A percentile compares a stretch with the other conserved stretches of the same genome.
Conservation (phyloP, 2,113 vertebrate genomes). For the Ariopsis seemanni region DNA sequence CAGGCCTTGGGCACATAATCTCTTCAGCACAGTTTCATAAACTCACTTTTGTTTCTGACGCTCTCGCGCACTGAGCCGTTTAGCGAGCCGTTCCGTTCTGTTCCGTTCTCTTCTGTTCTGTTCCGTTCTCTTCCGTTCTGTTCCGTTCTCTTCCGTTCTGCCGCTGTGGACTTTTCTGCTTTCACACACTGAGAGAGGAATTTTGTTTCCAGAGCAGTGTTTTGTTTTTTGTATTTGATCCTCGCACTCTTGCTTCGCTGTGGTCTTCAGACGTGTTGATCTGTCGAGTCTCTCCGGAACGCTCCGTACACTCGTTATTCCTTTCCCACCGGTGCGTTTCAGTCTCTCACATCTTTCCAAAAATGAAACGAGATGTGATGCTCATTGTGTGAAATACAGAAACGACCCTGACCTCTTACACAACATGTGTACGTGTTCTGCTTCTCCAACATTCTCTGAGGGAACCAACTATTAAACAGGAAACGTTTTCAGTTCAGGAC, state of each 20-base stretch:
- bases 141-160: neutral
- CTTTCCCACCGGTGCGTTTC: neutral
- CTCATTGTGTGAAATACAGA: neutral
- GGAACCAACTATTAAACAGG: neutral
- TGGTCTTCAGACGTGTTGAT: neutral
- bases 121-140: no score
- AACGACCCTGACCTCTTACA: neutral
- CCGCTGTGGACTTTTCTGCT: neutral
- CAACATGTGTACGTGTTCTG: neutral
- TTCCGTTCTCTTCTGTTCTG: no score
- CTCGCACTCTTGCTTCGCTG: neutral
- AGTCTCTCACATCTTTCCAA: neutral
- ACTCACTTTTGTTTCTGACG: neutral
- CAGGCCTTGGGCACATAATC: neutral
- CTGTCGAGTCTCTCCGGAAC: neutral
- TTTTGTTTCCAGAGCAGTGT: neutral
- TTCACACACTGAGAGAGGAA: neutral
- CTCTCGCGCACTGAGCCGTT: neutral
- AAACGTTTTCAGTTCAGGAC: neutral
- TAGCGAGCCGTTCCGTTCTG: neutral
- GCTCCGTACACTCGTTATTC: neutral
- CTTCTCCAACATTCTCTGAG: neutral
- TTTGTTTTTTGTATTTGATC: neutral
- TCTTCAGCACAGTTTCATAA: neutral
- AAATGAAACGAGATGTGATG: neutral